phyloP scores from a whole-genome alignment of 2,797 vertebrate genomes.

The Artibeus lituratus region DNA sequence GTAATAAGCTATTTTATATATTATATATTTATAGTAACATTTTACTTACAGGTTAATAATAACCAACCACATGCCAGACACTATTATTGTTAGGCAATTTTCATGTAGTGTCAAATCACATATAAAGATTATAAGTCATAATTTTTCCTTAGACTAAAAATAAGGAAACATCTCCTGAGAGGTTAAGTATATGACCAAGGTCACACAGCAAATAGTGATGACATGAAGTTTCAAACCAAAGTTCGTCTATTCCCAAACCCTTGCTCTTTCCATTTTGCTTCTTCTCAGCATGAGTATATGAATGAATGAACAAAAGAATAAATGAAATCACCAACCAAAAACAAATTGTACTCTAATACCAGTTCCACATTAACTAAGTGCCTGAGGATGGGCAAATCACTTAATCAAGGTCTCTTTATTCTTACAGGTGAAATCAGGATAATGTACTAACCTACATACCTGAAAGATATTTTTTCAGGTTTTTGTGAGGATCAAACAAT shows the following conservation, averaged over 20 bases:
- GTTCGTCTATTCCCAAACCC: background rate
- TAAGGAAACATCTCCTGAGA: background rate
- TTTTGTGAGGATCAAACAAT: slow-evolving; percentile 58
- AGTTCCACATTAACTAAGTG: background rate
- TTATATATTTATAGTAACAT: background rate
- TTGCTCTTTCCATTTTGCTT: background rate
- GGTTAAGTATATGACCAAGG: background rate
- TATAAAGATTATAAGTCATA: background rate
- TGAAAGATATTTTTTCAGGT: background rate
- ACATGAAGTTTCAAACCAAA: background rate
- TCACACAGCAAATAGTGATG: background rate
- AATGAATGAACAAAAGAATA: background rate
- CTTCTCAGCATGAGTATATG: background rate
- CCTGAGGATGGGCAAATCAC: background rate
- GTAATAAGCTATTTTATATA: background rate
- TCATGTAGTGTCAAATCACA: background rate
- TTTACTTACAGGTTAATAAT: background rate
- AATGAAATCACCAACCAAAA: background rate
- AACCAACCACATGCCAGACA: background rate
- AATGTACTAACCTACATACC: slow-evolving; percentile 62
- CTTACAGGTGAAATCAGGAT: slow-evolving; percentile 40
- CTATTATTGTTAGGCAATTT: background rate
- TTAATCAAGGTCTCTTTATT: background rate
- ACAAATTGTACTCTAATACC: background rate
- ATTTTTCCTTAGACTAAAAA: background rate